A percentile compares a stretch with the other conserved stretches of the same genome.
phyloP scores from a whole-genome alignment of 2,888 invertebrate species.

The Andrena bicolor region DNA sequence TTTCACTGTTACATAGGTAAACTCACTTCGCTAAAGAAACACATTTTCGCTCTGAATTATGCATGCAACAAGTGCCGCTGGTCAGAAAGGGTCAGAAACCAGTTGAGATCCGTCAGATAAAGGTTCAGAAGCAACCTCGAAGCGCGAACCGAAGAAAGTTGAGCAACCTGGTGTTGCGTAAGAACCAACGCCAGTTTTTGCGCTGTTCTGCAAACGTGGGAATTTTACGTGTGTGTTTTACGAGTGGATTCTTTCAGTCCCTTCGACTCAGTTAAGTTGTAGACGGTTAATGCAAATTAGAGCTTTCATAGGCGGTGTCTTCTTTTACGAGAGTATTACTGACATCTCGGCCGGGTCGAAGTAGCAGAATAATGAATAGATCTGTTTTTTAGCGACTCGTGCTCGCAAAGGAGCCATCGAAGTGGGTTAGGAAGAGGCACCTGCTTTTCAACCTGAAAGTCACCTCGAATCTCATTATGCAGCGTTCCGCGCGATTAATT shows the following conservation, averaged over 20 bases:
- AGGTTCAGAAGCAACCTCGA: not conserved
- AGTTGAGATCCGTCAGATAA: not conserved
- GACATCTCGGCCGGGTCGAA: conserved; percentile 63
- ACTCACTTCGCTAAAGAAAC: not conserved
- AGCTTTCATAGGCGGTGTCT: conserved; percentile 12
- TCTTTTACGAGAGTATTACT: conserved; percentile 22
- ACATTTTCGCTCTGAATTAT: not conserved
- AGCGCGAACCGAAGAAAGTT: conserved; percentile 30
- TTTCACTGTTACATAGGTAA: not conserved
- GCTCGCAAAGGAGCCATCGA: conserved; percentile 14
- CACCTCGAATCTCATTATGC: not conserved
- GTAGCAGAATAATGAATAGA: conserved; percentile 56
- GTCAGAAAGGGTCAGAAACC: conserved; percentile 4
- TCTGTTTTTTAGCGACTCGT: conserved; percentile 12
- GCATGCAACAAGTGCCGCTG: not conserved
- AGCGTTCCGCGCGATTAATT: conserved; percentile 1
- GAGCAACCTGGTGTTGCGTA: conserved; percentile 37
- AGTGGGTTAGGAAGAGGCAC: conserved; percentile 35
- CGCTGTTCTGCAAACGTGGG: not conserved
- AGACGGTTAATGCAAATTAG: conserved; percentile 47
- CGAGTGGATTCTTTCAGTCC: conserved; percentile 11
- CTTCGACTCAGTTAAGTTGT: not conserved
- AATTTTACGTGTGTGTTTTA: conserved; percentile 30
- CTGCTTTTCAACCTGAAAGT: conserved; percentile 5
- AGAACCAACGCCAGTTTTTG: conserved; percentile 19